Evolutionary conservation across 2,888 invertebrate species (phyloP).

Genomic region (Cataglyphis rosenhaueri): DNA sequence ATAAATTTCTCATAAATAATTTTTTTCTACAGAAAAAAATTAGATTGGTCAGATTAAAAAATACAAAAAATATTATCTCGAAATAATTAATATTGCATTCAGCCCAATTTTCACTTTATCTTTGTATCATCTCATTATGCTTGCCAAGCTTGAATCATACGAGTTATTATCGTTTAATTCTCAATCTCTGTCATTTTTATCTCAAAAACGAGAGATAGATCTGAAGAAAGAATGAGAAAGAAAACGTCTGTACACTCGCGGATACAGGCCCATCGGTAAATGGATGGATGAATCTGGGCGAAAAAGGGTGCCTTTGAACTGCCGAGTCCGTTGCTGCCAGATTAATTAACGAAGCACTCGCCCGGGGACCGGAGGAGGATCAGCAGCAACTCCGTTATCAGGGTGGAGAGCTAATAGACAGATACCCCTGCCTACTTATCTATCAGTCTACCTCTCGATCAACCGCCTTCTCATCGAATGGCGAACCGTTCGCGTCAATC

Average conservation of each 20-base stretch:
- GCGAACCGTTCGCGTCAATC: slow-evolving; percentile 40
- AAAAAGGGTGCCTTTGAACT: slow-evolving; percentile 82
- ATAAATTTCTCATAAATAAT: not conserved
- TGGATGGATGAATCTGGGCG: slow-evolving; percentile 80
- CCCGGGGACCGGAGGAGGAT: slow-evolving; percentile 78
- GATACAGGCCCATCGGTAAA: slow-evolving; percentile 76
- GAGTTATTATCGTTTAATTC: slow-evolving; percentile 37
- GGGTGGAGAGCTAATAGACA: slow-evolving; percentile 72
- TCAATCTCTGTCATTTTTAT: slow-evolving; percentile 10
- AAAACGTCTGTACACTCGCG: slow-evolving; percentile 39
- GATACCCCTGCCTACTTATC: slow-evolving; percentile 72
- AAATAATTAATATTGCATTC: not conserved
- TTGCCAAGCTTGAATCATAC: not conserved
- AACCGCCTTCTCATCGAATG: slow-evolving; percentile 49
- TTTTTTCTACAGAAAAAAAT: not conserved
- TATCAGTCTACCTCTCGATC: slow-evolving; percentile 68
- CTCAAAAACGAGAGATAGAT: slow-evolving; percentile 43
- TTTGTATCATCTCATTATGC: not conserved
- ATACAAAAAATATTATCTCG: not conserved
- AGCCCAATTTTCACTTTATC: not conserved
- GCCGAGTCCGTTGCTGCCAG: slow-evolving; percentile 79
- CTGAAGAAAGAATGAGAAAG: slow-evolving; percentile 28
- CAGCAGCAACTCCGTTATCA: slow-evolving; percentile 76
- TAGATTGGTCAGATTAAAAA: not conserved
- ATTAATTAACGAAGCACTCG: slow-evolving; percentile 85